These are phyloP conservation scores for Sarcophaga subvicina DNA, from an alignment of 2,888 invertebrate genomes.

Conservation along the genomic window DNA sequence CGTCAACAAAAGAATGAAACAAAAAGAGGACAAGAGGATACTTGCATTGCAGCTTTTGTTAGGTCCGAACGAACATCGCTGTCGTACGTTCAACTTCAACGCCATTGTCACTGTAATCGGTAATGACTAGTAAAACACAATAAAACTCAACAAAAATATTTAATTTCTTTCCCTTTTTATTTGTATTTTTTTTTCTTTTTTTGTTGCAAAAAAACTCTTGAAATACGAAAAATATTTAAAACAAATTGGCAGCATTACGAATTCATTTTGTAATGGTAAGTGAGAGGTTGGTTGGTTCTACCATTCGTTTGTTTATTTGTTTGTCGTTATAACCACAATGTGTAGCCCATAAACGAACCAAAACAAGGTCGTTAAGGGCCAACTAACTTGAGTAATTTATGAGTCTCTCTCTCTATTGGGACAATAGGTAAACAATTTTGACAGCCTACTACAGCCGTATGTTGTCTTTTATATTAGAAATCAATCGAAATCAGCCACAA, in stretches of 20 bases:
- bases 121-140: slow-evolving; percentile 50
- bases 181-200: too few species aligned
- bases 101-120: slow-evolving; percentile 30
- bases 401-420: slow-evolving; percentile 53
- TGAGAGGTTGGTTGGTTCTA: too few species aligned
- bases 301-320: too few species aligned
- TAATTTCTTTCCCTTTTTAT: too few species aligned
- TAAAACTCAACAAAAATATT: slow-evolving; percentile 28
- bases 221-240: slow-evolving; percentile 22
- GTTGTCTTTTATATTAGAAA: slow-evolving; percentile 26
- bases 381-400: slow-evolving; percentile 78
- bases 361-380: slow-evolving; percentile 79
- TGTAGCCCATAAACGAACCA: slow-evolving; percentile 5
- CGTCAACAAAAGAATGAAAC: not conserved
- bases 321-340: slow-evolving; percentile 10
- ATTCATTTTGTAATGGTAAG: slow-evolving; percentile 45
- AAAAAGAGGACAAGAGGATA: slow-evolving; percentile 44
- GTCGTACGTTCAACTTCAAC: slow-evolving; percentile 51
- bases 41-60: slow-evolving; percentile 43
- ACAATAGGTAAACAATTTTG: slow-evolving; percentile 46
- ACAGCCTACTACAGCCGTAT: slow-evolving; percentile 5
- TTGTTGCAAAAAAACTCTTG: slow-evolving; percentile 43
- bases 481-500: slow-evolving; percentile 26
- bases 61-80: not conserved
- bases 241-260: slow-evolving; percentile 50